phyloP scores from a whole-genome alignment of 2,113 vertebrate genomes.

The Neofelis nebulosa region DNA sequence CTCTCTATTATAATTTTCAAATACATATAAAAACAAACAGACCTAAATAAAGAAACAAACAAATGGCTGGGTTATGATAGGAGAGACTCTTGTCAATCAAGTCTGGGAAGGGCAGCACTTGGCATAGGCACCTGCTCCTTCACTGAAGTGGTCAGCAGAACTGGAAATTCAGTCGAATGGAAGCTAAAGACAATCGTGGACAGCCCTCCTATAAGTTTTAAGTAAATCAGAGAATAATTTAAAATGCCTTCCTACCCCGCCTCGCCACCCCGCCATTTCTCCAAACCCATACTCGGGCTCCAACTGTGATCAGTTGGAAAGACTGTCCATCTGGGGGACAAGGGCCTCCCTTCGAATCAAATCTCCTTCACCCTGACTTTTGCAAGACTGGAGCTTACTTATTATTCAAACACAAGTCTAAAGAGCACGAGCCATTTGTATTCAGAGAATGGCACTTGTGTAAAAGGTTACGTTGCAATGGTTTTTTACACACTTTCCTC shows the following conservation, averaged over 20 bases:
- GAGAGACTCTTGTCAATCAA: slow-evolving; percentile 35
- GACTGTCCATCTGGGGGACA: slow-evolving; percentile 55
- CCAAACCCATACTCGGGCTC: slow-evolving; percentile 36
- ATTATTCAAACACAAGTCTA: slow-evolving; percentile 64
- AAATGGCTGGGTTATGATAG: not conserved
- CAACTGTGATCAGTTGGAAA: slow-evolving; percentile 55
- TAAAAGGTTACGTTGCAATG: slow-evolving; percentile 76
- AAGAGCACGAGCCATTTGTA: slow-evolving; percentile 79
- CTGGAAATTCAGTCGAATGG: not conserved
- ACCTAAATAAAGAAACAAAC: slow-evolving; percentile 10
- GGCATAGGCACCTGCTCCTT: not conserved
- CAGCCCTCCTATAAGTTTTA: slow-evolving; percentile 2
- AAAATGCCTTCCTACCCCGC: not conserved
- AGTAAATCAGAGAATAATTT: slow-evolving; percentile 45
- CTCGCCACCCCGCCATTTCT: not conserved
- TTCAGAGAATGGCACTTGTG: slow-evolving; percentile 81
- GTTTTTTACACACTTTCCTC: slow-evolving; percentile 62
- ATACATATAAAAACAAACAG: not conserved
- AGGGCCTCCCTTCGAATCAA: slow-evolving; percentile 59
- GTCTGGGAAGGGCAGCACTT: not conserved
- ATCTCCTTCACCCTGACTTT: slow-evolving; percentile 62
- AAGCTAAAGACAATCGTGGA: not conserved
- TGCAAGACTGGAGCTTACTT: slow-evolving; percentile 59
- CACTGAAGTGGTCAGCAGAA: not conserved
- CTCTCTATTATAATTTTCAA: slow-evolving; percentile 35